Base-by-base conservation (phyloP, 2,113 vertebrate species). In the Vidua macroura region DNA sequence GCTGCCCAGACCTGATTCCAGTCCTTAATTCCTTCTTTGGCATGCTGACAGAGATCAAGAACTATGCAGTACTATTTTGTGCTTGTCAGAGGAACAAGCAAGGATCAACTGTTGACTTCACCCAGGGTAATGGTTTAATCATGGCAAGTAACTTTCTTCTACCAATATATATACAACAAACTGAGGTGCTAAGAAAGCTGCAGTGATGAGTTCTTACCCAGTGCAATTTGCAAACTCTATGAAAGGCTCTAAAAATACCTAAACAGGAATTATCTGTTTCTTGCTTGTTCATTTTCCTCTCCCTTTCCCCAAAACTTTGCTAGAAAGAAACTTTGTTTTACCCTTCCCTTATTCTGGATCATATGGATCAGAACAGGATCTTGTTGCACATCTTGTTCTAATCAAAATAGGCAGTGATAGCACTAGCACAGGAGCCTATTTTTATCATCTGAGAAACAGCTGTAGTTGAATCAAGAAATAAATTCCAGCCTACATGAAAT, bases 361-460 rank as follows among this genome's bases (percentile, higher is more conserved):
- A 17, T 52, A 46, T 25, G 27, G 62, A 60, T 80, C 62, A 87
- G 84, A 84, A 69, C 41, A 92, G 37, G 24, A 62, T 56, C 53
- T 60, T 74, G 43, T 51, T 3, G 4, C 33, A 30, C 75, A 58
- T 63, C 48, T 94, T 76, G 25, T 67, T 94, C 83, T 79, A 64
- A 89, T 94, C 55, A 88, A 84, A 88, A 80, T 6, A 80, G 39
- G 39, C 67, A 86, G 53, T 2, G 20, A 87, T 4, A 95, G 78
- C 78, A 87, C 49, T 41, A 87, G 37, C 51, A 94, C 15, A n/a
- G 59, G 33, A 94, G 19, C 25, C 87, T 93, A 63, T 92, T 96
- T 95, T 95, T 94, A 85, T 84, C 64, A 73, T 91, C 68, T 92
- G 90, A 96, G 68, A 96, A 95, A 96, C 91, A 95, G 91, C 83